phyloP scores from a whole-genome alignment of 53 echinoderm and acorn worm species.

The Hippasteria phrygiana region DNA sequence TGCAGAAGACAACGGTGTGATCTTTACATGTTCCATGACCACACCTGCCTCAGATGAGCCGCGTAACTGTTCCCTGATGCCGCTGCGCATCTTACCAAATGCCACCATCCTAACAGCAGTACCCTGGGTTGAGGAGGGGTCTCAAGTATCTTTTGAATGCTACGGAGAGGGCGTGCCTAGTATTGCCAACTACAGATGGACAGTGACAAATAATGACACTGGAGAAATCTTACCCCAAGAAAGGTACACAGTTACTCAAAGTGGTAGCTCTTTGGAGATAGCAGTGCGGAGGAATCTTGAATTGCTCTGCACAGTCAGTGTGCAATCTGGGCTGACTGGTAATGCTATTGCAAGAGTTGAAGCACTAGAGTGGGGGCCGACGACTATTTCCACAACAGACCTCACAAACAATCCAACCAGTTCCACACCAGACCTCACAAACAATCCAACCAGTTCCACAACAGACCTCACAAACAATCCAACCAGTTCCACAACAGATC shows the following conservation, averaged over 20 bases:
- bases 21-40: conserved; percentile 23
- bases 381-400: not conserved
- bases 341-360: conserved; percentile 23
- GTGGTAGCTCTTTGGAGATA: conserved; percentile 14
- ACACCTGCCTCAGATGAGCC: conserved; percentile 30
- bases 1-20: conserved; percentile 31
- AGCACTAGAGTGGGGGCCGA: not conserved
- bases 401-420: not conserved
- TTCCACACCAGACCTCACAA: not conserved
- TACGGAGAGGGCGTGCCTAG: conserved; percentile 21
- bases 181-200: conserved; percentile 30
- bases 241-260: conserved; percentile 1
- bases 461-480: no score
- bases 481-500: no score
- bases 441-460: not conserved
- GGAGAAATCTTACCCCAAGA: not conserved
- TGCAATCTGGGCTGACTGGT: conserved; percentile 47
- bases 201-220: not conserved
- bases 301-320: conserved; percentile 48
- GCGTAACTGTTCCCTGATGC: conserved; percentile 31
- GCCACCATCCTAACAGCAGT: conserved; percentile 10
- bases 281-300: not conserved
- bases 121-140: conserved; percentile 11
- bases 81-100: conserved; percentile 24
- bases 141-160: not conserved